These are phyloP conservation scores for Drosophila putrida DNA, from an alignment of 2,888 invertebrate species.

Conservation along the genomic window DNA sequence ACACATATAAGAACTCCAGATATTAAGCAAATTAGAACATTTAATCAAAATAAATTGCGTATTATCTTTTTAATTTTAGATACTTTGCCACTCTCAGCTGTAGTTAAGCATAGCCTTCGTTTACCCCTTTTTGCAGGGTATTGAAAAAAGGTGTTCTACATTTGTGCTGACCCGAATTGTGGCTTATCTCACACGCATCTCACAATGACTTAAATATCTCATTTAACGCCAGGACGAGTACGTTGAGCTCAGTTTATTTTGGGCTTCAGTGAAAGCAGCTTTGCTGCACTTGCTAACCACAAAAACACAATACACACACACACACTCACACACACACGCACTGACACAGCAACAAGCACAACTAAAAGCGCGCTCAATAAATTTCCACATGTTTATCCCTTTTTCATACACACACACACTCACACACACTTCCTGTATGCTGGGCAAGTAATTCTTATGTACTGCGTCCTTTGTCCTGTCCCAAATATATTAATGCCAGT, in stretches of 20 bases:
- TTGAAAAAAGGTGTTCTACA: constrained; percentile 40
- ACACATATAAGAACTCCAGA: too few relatives aligned
- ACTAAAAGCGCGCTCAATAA: constrained; percentile 68
- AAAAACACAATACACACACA: constrained; percentile 23
- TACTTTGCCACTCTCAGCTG: neutral
- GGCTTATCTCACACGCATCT: constrained; percentile 74
- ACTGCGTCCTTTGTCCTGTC: constrained; percentile 43
- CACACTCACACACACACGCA: constrained; percentile 22
- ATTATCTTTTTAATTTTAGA: too few relatives aligned
- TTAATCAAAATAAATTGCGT: too few relatives aligned
- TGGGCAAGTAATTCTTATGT: constrained; percentile 54
- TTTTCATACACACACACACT: constrained; percentile 45
- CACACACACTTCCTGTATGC: constrained; percentile 26
- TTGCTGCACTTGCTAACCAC: constrained; percentile 59
- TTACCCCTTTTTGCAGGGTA: constrained; percentile 3
- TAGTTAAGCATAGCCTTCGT: neutral
- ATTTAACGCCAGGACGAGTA: constrained; percentile 80
- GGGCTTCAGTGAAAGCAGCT: constrained; percentile 7
- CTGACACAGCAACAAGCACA: constrained; percentile 9
- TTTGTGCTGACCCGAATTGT: constrained; percentile 68
- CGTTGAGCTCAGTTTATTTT: constrained; percentile 52
- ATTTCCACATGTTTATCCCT: constrained; percentile 76
- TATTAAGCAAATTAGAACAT: too few relatives aligned
- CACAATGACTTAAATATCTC: constrained; percentile 77
- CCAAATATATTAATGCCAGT: constrained; percentile 36